Base-by-base conservation (phyloP, 2,113 vertebrate genomes). In the Notothenia coriiceps region DNA sequence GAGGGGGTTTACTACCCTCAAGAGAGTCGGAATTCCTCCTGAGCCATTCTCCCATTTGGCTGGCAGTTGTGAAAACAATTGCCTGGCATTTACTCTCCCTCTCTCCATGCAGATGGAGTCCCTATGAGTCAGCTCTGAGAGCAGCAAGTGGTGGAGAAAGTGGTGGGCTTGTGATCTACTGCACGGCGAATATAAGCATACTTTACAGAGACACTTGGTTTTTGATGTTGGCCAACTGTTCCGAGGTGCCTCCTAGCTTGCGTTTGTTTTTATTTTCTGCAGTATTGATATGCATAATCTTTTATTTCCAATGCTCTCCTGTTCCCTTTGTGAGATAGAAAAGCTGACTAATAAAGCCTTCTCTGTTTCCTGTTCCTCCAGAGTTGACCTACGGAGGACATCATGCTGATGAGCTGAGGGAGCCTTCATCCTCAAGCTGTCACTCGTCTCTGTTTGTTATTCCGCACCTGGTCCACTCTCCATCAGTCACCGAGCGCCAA, bases 11-110 rank as follows among this genome's bases (percentile, higher is more conserved):
- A 92, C 90, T 92, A 85, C 80, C 89, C 91, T 90, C 85, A 76
- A 89, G 93, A 94, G 91, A 93, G 89, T 90, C 57, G 81, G 91
- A 94, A 95, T 94, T 94, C 93, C 92, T 95, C 82, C 89, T 92
- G 91, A 93, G 89, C 90, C 86, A 50, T 93, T 94, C 86, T 91
- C 92, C 92, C 94, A 94, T 95, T 95, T 95, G 94, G 92, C 95
- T 95, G 93, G 92, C 93, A 95, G 90, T 95, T 94, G 93, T 94
- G 94, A 95, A 95, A 95, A 94, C 95, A 94, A 93, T 94, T 94
- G 94, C 86, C 84, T 93, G 88, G 92, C 93, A 91, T 93, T 94
- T 92, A 89, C 93, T 89, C 87, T 88, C 80, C n/a, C n/a, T 73
- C 72, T 18, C 46, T 77, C 49, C 76, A 88, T 91, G 88, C 89